Evolutionary conservation across 2,797 vertebrate genomes (phyloP), one percentile per base, ranked within the genome.

Genomic region (Eutrigla gurnardus): DNA sequence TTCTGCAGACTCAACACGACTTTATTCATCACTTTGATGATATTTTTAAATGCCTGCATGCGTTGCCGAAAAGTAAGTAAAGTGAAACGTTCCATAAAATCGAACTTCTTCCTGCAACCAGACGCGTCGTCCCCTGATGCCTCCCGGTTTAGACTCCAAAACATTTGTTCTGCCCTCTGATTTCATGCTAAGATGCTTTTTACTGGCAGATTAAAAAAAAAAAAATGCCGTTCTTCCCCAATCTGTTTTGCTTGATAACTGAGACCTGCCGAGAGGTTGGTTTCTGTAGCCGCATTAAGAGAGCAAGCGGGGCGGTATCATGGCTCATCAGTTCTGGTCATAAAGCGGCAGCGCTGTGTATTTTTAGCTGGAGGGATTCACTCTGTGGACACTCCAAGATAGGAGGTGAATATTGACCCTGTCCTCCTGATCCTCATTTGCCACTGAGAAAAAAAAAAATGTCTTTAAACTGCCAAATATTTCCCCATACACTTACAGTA

Each of bases 291-390:
- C 2, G 55, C 77, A 74, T 87, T 86, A 79, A 53, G 63, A 81
- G 86, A 73, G 84, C 86, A 74, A 82, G 78, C 79, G 49, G 25
- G 25, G 83, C 82, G 70, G 81, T 46, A 85, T 86, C 89, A 88
- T 54, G 73, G 77, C 88, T 91, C 86, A 89, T 92, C 89, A 80
- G 80, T 79, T 87, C 83, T 83, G 90, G 66, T 87, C 84, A 75
- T 88, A 88, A 88, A 89, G 80, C 77, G 59, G 86, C 69, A 50
- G 78, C 2, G 14, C 10, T 49, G 78, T 25, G 77, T 91, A 90
- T 92, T 92, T 91, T 88, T 90, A 90, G 90, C 83, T 0, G 32
- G 52, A 85, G 71, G 25, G 85, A 84, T 84, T 86, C 83, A 65
- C 71, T 84, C 73, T 32, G 78, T 55, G 58, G 78, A 78, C 37